Evolutionary conservation across 2,113 vertebrate species (phyloP).

Genomic region (Hypocryptadius cinnamomeus): DNA sequence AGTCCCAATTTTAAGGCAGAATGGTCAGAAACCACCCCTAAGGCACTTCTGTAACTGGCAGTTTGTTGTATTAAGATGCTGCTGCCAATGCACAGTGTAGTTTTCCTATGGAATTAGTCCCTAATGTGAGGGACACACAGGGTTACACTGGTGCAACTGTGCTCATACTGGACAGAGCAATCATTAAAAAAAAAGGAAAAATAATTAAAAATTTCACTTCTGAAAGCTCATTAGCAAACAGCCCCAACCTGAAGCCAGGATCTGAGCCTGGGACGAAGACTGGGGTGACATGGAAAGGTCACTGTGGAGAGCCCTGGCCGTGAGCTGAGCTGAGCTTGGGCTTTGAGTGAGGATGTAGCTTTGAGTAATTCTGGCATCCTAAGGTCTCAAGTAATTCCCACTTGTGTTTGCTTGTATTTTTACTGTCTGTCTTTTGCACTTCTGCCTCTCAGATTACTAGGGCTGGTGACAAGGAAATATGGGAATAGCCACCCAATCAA

Average conservation of each 20-base stretch:
- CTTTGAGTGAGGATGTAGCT: not conserved
- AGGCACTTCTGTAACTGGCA: not conserved
- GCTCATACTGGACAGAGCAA: not conserved
- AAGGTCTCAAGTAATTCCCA: conserved; percentile 1
- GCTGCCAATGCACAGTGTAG: no score
- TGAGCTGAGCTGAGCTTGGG: not conserved
- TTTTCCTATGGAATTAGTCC: not conserved
- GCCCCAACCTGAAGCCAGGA: not conserved
- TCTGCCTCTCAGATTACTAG: conserved; percentile 49
- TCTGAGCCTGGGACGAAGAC: not conserved
- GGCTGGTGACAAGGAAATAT: conserved; percentile 58
- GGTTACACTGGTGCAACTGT: not conserved
- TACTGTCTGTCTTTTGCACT: conserved; percentile 43
- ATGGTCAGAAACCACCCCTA: not conserved
- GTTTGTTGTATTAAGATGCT: not conserved
- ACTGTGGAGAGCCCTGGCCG: accelerated
- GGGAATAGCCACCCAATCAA: conserved; percentile 51
- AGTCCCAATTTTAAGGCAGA: not conserved
- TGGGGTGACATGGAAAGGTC: not conserved
- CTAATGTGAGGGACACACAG: not conserved
- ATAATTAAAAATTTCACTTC: not conserved
- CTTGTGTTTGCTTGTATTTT: conserved; percentile 30
- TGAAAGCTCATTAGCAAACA: not conserved
- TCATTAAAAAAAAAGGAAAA: accelerated
- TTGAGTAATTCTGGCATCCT: not conserved